A percentile compares a stretch with the other conserved stretches of the same genome.
phyloP scores from a whole-genome alignment of 2,797 vertebrate species.

The Parauchenoglanis ngamensis region DNA sequence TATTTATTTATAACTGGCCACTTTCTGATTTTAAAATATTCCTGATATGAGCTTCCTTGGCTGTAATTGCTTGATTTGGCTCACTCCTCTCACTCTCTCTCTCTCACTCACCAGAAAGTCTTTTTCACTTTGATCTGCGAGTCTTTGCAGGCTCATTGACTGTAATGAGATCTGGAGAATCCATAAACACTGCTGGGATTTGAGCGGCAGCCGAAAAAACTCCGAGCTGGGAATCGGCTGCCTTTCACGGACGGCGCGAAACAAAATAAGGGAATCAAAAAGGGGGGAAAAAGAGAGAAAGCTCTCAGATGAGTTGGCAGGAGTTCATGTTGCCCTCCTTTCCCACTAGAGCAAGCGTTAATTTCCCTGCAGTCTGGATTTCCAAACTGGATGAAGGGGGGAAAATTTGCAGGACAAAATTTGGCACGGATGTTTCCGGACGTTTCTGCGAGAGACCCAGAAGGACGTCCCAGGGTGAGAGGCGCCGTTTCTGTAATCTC shows the following conservation, averaged over 20 bases:
- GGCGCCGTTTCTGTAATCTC: slow-evolving; percentile 71
- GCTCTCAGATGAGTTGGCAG: slow-evolving; percentile 80
- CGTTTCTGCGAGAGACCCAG: slow-evolving; percentile 63
- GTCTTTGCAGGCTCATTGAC: slow-evolving; percentile 79
- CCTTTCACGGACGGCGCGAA: slow-evolving; percentile 69
- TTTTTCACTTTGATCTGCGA: slow-evolving; percentile 77
- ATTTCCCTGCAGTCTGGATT: slow-evolving; percentile 79
- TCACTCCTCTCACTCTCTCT: slow-evolving; percentile 27
- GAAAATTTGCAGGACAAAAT: slow-evolving; percentile 8
- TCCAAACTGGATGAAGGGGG: slow-evolving; percentile 63
- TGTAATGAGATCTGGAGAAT: slow-evolving; percentile 80
- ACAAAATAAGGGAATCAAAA: slow-evolving; percentile 69
- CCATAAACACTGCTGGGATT: slow-evolving; percentile 75
- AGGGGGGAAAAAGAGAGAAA: slow-evolving; percentile 34
- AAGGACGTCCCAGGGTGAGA: slow-evolving; percentile 64
- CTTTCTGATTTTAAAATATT: slow-evolving; percentile 60
- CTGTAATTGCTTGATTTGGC: slow-evolving; percentile 61
- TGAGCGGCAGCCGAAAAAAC: slow-evolving; percentile 72
- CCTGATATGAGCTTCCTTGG: slow-evolving; percentile 60
- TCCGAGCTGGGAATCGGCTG: slow-evolving; percentile 70
- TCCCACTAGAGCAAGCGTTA: slow-evolving; percentile 67
- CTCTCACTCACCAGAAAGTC: slow-evolving; percentile 65
- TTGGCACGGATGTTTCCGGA: slow-evolving; percentile 68
- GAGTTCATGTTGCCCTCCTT: slow-evolving; percentile 67
- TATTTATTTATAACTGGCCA: slow-evolving; percentile 45